Evolutionary conservation across 2,113 vertebrate species (phyloP).

Genomic region (Syrmaticus mikado): DNA sequence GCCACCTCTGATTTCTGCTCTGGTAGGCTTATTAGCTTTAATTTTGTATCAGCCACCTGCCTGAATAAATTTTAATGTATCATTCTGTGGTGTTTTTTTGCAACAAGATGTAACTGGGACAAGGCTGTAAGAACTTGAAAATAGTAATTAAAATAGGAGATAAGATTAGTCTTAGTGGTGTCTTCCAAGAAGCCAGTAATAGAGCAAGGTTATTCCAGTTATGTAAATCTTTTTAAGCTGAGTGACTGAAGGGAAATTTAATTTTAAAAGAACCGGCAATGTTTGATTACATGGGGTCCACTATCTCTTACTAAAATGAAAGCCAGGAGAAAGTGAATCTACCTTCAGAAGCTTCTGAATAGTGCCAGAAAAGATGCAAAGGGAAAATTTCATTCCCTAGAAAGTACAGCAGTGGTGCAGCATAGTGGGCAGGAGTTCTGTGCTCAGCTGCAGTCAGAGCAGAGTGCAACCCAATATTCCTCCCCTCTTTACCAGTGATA

Average conservation of each 20-base stretch:
- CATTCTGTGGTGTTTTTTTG: slow-evolving; percentile 1
- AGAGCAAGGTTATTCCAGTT: slow-evolving; percentile 58
- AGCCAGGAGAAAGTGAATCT: slow-evolving; percentile 1
- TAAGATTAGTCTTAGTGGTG: slow-evolving; percentile 23
- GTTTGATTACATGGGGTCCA: background rate
- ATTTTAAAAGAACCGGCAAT: slow-evolving; percentile 46
- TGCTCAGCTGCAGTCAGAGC: background rate
- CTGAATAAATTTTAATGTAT: slow-evolving; percentile 51
- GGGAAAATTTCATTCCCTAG: background rate
- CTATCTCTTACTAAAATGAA: background rate
- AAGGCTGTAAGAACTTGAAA: slow-evolving; percentile 56
- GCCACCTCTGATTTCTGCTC: slow-evolving; percentile 35
- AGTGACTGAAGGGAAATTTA: slow-evolving; percentile 49
- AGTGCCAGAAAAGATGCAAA: background rate
- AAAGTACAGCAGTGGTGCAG: background rate
- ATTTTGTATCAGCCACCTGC: slow-evolving; percentile 44
- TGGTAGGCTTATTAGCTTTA: slow-evolving; percentile 47
- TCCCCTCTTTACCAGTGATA: background rate
- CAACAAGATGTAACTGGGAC: slow-evolving; percentile 65
- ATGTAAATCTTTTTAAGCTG: slow-evolving; percentile 48
- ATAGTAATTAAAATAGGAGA: slow-evolving; percentile 60
- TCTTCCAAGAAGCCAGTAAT: slow-evolving; percentile 61
- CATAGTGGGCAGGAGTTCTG: background rate
- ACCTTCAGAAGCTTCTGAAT: background rate
- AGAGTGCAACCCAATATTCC: background rate